Base-by-base conservation (phyloP, 2,113 vertebrate species). In the Myrmophylax atrothorax region DNA sequence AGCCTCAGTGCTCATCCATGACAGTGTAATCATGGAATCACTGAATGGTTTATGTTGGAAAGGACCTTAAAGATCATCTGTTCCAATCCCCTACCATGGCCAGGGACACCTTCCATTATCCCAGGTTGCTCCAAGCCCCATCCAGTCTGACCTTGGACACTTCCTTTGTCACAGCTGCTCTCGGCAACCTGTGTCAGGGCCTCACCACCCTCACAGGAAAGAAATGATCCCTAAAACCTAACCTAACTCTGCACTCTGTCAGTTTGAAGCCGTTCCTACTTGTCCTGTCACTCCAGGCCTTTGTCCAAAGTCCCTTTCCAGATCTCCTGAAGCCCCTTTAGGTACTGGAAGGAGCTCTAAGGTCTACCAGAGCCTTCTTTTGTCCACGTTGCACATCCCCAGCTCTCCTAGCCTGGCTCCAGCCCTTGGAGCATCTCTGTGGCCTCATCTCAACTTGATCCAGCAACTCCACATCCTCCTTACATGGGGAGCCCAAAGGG, bases 91-190 rank as follows among this genome's bases (percentile, higher is more conserved):
- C 15, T 59, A 23, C 18, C 33, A 59, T 17, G 28, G 18, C 5
- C 52, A 52, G 23, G 18, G 46, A 53, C 53, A 53, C 2, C 4
- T 82, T 10, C 19, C 23, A 12, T 28, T 6, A 9, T 1, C 7
- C 23, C 60, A 67, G 18, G 1, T 1, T 59, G 1, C 4, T 38
- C 77, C 28, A 67, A 74, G 1, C 15, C 35, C 11, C 0, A 0
- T 44, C 23, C 18, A 67, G 0, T 37, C 37, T 74, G 52, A 3
- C 33, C 44, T 24, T 52, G 86, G 37, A 38, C 26, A 23, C 8
- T 59, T 17, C 28, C 44, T 66, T 26, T 7, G 26, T 23, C 18
- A n/a, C 33, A 60, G 8, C 19, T 82, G 29, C 23, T n/a, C 69
- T 75, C 10, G 22, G 10, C 7, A 67, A 0, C 14, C 28, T 46